A percentile compares a stretch with the other conserved stretches of the same genome.
These are phyloP conservation scores for Mustela nigripes DNA, from an alignment of 2,113 vertebrate species.

Conservation along the genomic window DNA sequence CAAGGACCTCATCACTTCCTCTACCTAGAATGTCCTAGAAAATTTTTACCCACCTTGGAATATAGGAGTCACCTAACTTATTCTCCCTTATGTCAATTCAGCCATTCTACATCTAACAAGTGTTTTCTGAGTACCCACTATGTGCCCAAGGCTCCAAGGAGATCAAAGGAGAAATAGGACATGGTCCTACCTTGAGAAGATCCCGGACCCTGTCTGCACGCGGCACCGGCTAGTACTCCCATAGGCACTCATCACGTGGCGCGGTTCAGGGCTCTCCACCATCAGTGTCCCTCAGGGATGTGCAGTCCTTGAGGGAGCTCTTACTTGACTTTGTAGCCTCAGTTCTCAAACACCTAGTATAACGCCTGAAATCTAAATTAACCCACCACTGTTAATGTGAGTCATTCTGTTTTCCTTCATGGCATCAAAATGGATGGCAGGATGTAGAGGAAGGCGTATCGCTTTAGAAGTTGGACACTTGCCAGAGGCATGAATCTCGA, in stretches of 20 bases:
- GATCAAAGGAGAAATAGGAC: neutral
- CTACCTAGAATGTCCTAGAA: neutral
- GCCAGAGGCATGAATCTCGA: neutral
- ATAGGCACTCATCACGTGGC: accelerated
- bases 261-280: neutral
- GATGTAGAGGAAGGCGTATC: neutral
- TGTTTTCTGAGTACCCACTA: neutral
- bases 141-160: neutral
- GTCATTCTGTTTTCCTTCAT: neutral
- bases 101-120: neutral
- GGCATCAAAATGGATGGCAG: neutral
- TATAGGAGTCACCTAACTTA: neutral
- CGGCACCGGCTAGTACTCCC: no score
- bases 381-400: neutral
- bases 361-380: neutral
- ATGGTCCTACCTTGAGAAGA: neutral
- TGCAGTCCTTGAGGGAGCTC: neutral
- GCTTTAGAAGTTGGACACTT: neutral
- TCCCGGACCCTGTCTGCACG: neutral
- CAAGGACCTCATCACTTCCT: neutral
- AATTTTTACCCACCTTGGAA: neutral
- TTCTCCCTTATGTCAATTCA: neutral
- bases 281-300: neutral
- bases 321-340: neutral
- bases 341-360: neutral